phyloP scores from a whole-genome alignment of 2,888 invertebrate species.

The Dromius quadrimaculatus region DNA sequence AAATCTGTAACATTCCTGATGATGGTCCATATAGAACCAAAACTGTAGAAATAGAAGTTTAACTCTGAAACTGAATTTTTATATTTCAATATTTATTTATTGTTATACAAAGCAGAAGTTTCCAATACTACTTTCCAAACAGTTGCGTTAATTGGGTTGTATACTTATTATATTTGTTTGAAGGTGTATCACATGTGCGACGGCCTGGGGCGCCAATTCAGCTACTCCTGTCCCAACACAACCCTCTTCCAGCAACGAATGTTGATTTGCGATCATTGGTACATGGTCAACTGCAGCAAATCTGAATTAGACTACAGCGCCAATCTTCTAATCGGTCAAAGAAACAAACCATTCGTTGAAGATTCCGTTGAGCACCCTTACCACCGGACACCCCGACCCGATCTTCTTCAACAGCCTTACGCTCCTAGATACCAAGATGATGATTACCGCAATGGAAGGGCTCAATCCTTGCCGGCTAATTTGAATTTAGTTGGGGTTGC shows the following conservation, averaged over 20 bases:
- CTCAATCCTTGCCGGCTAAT: constrained; percentile 11
- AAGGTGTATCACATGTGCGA: constrained; percentile 88
- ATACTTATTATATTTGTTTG: constrained; percentile 55
- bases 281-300: constrained; percentile 84
- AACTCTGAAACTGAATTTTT: no score
- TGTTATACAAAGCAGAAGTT: no score
- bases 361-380: constrained; percentile 74
- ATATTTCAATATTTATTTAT: no score
- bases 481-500: constrained; percentile 67
- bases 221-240: constrained; percentile 82
- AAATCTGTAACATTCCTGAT: no score
- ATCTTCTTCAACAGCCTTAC: constrained; percentile 72
- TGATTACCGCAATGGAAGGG: constrained; percentile 53
- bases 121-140: no score
- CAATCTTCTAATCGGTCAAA: constrained; percentile 79
- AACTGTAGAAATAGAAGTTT: no score
- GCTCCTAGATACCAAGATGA: constrained; percentile 56
- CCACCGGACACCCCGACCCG: constrained; percentile 77
- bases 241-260: constrained; percentile 85
- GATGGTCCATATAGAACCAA: no score
- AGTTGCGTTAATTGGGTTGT: no score
- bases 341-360: constrained; percentile 77
- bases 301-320: constrained; percentile 77
- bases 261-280: constrained; percentile 86
- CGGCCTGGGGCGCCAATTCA: constrained; percentile 80